Evolutionary conservation across 2,888 invertebrate species (phyloP), one percentile per base, ranked within the genome.

Genomic region (Plebejus argus): DNA sequence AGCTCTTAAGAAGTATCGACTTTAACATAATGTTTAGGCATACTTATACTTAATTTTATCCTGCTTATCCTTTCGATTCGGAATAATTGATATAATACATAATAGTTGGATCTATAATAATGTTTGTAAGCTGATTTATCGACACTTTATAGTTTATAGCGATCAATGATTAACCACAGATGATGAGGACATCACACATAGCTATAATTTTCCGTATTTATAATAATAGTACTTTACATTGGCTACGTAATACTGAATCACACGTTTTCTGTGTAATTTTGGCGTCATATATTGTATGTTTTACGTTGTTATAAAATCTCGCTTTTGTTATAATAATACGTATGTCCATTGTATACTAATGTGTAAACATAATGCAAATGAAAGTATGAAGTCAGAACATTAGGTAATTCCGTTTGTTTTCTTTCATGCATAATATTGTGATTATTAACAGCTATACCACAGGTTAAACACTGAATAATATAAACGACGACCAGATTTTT

Each of bases 241-340:
- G 15, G 28, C 66, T 28, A 66, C 66, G 66, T 33, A 66, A 33
- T 33, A 66, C 15, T 66, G 66, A 33, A 66, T 66, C 28, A 28
- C 23, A 23, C 66, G 18, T 66, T 15, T 66, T 33, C 66, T 33
- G 15, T 33, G 28, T 33, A 33, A 66, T 66, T 61, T 66, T 6
- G 66, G 15, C 28, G 66, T 66, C 28, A 66, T 28, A 66, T 28
- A 66, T 15, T 33, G 33, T 66, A 28, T 33, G 15, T 66, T 66
- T 66, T 66, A 66, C 28, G 28, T 66, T 66, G 66, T 28, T 66
- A 33, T 15, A 66, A 66, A 66, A 66, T 66, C 18, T 33, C 66
- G 66, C 66, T 33, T 66, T 66, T 20, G 28, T 66, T 66, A 28
- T 33, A 33, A 15, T 28, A 28, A 53, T 58, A 45, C 45, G 58